Conservation (phyloP, 2,797 vertebrate species). For the Synanceia verrucosa region DNA sequence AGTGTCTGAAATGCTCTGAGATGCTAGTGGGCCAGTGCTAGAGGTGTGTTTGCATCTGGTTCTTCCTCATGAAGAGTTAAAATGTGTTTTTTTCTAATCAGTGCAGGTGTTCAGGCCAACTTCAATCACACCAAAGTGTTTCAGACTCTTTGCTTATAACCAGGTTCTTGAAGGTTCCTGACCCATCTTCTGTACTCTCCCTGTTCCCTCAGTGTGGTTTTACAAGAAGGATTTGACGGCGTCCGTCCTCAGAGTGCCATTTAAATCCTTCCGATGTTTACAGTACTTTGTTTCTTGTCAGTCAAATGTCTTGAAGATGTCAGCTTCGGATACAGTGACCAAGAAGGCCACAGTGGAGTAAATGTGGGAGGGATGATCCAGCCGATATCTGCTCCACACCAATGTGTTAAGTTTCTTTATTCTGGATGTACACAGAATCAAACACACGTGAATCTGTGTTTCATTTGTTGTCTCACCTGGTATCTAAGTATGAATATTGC, state of each 20-base stretch:
- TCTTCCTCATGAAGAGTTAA: slow-evolving; percentile 10
- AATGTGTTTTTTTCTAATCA: slow-evolving; percentile 1
- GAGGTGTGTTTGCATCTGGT: slow-evolving; percentile 13
- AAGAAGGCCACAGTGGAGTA: slow-evolving; percentile 17
- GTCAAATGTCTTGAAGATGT: slow-evolving; percentile 51
- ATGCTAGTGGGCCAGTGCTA: background rate
- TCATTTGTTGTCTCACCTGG: slow-evolving; percentile 28
- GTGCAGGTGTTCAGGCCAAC: slow-evolving; percentile 32
- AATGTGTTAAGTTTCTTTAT: slow-evolving; percentile 30
- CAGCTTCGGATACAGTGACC: slow-evolving; percentile 42
- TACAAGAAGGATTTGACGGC: slow-evolving; percentile 72
- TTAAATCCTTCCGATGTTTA: slow-evolving; percentile 75
- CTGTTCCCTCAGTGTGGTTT: slow-evolving; percentile 57
- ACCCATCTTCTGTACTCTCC: slow-evolving; percentile 26
- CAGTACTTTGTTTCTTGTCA: slow-evolving; percentile 64
- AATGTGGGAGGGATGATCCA: slow-evolving; percentile 3
- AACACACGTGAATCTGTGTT: slow-evolving; percentile 19
- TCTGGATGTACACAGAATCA: slow-evolving; percentile 19
- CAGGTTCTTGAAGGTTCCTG: slow-evolving; percentile 34
- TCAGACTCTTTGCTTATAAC: slow-evolving; percentile 50
- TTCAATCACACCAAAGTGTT: slow-evolving; percentile 37
- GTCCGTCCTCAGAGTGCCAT: slow-evolving; percentile 67
- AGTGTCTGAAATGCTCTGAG: slow-evolving; percentile 48
- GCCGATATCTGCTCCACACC: slow-evolving; percentile 26
- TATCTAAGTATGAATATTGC: slow-evolving; percentile 30